Conservation (phyloP, 1,140 invertebrate genomes). For the Holotrichia oblita region DNA sequence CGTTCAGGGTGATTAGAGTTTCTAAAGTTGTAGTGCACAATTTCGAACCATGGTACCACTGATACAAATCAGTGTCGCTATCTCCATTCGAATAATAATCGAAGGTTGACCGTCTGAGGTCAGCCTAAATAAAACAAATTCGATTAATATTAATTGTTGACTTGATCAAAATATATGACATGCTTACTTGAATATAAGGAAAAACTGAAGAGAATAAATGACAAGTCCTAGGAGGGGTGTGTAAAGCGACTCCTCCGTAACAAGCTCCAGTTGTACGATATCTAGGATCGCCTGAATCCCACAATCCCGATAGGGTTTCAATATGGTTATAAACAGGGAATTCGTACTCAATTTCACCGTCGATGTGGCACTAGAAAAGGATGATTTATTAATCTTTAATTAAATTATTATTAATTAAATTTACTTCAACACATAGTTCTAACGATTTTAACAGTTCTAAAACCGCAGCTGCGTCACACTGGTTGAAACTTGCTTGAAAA, state of each 20-base stretch:
- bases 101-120: slow-evolving; percentile 69
- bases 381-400: slow-evolving; percentile 40
- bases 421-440: slow-evolving; percentile 75
- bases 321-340: slow-evolving; percentile 83
- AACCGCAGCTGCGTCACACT: slow-evolving; percentile 77
- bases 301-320: slow-evolving; percentile 77
- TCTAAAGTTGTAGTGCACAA: slow-evolving; percentile 77
- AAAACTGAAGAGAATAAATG: slow-evolving; percentile 75
- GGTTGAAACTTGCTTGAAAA: slow-evolving; percentile 79
- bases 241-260: slow-evolving; percentile 76
- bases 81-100: slow-evolving; percentile 65
- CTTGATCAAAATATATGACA: background rate
- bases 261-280: slow-evolving; percentile 65
- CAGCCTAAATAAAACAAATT: slow-evolving; percentile 64
- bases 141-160: too few species aligned
- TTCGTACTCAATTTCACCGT: slow-evolving; percentile 80
- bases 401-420: background rate
- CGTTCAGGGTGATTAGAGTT: slow-evolving; percentile 75
- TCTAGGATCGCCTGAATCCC: slow-evolving; percentile 72
- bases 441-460: slow-evolving; percentile 75
- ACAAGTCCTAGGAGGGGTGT: slow-evolving; percentile 66
- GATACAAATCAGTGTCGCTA: slow-evolving; percentile 75
- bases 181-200: slow-evolving; percentile 72
- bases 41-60: slow-evolving; percentile 85
- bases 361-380: slow-evolving; percentile 70